Conservation (phyloP, 2,797 vertebrate genomes). For the Intellagama lesueurii region DNA sequence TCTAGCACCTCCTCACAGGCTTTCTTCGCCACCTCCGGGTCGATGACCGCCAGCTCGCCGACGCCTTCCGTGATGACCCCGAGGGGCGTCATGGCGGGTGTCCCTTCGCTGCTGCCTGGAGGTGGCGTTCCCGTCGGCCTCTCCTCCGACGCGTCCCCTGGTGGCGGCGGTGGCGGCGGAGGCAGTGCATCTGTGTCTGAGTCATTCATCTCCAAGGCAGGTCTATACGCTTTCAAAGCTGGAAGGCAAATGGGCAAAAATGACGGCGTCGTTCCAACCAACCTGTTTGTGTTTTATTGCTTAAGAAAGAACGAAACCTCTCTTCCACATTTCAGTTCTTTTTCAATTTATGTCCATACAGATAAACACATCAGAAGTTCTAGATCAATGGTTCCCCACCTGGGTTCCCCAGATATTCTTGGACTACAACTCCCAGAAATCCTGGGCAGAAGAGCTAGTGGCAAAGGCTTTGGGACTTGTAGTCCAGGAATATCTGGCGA, state of each 20-base stretch:
- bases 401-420: too few species aligned
- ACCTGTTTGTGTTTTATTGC: too few species aligned
- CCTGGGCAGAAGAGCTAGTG: too few species aligned
- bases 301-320: neutral
- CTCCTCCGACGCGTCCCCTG: slow-evolving; percentile 44
- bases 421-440: too few species aligned
- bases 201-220: slow-evolving; percentile 77
- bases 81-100: slow-evolving; percentile 71
- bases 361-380: too few species aligned
- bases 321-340: too few species aligned
- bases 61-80: slow-evolving; percentile 89
- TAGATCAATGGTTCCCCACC: too few species aligned
- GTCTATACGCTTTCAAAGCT: slow-evolving; percentile 63
- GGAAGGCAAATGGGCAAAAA: neutral
- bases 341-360: too few species aligned
- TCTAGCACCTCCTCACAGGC: slow-evolving; percentile 94
- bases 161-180: neutral
- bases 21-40: slow-evolving; percentile 89
- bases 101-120: slow-evolving; percentile 70
- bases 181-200: slow-evolving; percentile 46
- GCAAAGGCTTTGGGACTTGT: too few species aligned
- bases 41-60: slow-evolving; percentile 88
- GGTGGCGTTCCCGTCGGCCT: neutral
- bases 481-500: too few species aligned
- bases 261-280: too few species aligned